Conservation (phyloP, 2,888 invertebrate species). For the Polia nebulosa region DNA sequence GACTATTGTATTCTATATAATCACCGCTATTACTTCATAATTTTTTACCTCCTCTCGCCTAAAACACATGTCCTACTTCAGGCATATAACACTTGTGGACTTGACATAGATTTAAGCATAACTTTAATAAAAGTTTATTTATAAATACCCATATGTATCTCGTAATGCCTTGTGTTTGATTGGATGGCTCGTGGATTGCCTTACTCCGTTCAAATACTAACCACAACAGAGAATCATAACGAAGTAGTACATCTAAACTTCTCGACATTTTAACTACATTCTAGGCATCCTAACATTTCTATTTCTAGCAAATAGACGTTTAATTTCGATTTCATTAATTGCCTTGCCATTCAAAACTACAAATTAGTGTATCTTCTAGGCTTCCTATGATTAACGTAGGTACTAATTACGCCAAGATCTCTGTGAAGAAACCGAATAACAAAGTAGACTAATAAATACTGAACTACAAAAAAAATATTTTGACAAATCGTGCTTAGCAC, state of each 20-base stretch:
- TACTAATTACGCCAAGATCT: too few species aligned
- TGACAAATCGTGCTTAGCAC: constrained; percentile 15
- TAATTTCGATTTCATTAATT: neutral
- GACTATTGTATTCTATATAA: too few species aligned
- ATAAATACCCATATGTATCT: neutral
- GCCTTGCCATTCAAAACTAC: neutral
- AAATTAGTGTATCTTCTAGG: neutral
- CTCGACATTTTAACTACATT: neutral
- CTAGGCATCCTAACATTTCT: neutral
- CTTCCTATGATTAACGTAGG: neutral
- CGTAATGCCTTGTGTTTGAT: neutral
- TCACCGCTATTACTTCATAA: too few species aligned
- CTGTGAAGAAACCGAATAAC: neutral
- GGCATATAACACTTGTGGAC: too few species aligned
- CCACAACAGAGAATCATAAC: constrained; percentile 21
- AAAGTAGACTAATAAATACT: neutral
- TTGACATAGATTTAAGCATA: too few species aligned
- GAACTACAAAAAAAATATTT: constrained; percentile 1
- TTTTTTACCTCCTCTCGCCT: too few species aligned
- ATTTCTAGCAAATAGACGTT: neutral
- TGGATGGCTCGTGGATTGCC: neutral
- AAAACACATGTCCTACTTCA: too few species aligned
- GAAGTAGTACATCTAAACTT: neutral
- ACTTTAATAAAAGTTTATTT: too few species aligned
- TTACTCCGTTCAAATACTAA: constrained; percentile 4